Evolutionary conservation across 2,113 vertebrate genomes (phyloP).

Genomic region (Nettapus auritus): DNA sequence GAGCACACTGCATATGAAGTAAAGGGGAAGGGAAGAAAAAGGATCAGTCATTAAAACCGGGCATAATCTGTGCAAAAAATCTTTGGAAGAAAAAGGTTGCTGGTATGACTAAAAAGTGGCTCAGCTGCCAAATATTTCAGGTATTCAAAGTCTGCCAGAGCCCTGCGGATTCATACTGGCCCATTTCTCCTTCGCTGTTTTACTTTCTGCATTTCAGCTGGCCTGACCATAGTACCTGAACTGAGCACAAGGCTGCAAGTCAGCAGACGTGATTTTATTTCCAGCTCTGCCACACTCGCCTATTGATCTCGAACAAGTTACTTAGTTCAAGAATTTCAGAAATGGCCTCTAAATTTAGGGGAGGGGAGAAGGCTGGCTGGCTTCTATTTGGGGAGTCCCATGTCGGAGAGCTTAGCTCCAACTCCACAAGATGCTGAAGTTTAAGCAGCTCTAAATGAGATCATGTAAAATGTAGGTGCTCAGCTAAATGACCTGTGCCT

Average conservation of each 20-base stretch:
- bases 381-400: conserved; percentile 54
- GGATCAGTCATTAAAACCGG: not conserved
- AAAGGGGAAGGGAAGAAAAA: not conserved
- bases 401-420: not conserved
- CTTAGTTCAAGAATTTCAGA: conserved; percentile 50
- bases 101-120: conserved; percentile 57
- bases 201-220: conserved; percentile 44
- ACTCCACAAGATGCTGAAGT: not conserved
- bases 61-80: conserved; percentile 31
- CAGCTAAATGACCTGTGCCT: conserved; percentile 1
- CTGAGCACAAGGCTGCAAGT: conserved; percentile 61
- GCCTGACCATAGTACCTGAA: conserved; percentile 55
- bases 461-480: conserved; percentile 38
- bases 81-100: not conserved
- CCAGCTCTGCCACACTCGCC: conserved; percentile 39
- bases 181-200: conserved; percentile 55
- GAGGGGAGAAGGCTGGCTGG: conserved; percentile 56
- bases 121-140: conserved; percentile 69
- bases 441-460: conserved; percentile 28
- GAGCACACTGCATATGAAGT: not conserved
- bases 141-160: conserved; percentile 64
- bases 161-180: conserved; percentile 58
- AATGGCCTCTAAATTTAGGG: conserved; percentile 67
- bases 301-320: conserved; percentile 65
- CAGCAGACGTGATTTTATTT: conserved; percentile 60